Base-by-base conservation (phyloP, 2,797 vertebrate genomes). In the Gymnoscopelus braueri region DNA sequence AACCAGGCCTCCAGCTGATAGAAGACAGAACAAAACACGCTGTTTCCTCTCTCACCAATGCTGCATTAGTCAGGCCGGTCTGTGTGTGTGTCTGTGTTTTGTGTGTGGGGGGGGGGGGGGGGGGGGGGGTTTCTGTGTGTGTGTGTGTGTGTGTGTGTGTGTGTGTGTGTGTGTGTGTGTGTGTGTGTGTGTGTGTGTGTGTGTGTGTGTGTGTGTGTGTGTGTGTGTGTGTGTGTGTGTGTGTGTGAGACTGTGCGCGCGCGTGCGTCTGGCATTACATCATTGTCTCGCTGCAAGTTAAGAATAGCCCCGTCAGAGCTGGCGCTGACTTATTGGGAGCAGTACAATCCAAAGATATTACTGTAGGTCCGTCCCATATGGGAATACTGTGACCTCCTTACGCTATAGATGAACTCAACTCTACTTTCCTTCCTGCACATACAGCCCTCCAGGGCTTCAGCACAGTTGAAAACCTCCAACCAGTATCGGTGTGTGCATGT, bases 281-380 rank as follows among this genome's bases (percentile, higher is more conserved):
- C 91, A 92, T 91, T 92, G 91, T 92, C 91, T 92, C 89, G 83
- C 84, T 85, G 84, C 85, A 85, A 90, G 90, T 90, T 92, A 92
- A 92, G 90, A 92, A 92, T 92, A 92, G 91, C 89, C 87, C 88
- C 89, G 89, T 91, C 91, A 91, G 89, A 85, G 85, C 89, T 79
- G 83, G 74, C 81, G 82, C 89, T 92, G 91, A 92, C 91, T 92
- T 92, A 92, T 92, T 92, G 91, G 91, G 91, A 92, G 88, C 91
- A 92, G 90, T 91, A 91, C 90, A 89, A 92, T 92, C 91, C 91
- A 92, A 92, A 92, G 91, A 92, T 92, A 92, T 92, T 91, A 92
- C 90, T 92, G 91, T 91, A 92, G 91, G 90, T 91, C 91, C 89
- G 91, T 90, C 87, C 39, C 91, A 84, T 89, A 88, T 90, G 91